Evolutionary conservation across 2,888 invertebrate species (phyloP).

Genomic region (Aphodius sticticus): DNA sequence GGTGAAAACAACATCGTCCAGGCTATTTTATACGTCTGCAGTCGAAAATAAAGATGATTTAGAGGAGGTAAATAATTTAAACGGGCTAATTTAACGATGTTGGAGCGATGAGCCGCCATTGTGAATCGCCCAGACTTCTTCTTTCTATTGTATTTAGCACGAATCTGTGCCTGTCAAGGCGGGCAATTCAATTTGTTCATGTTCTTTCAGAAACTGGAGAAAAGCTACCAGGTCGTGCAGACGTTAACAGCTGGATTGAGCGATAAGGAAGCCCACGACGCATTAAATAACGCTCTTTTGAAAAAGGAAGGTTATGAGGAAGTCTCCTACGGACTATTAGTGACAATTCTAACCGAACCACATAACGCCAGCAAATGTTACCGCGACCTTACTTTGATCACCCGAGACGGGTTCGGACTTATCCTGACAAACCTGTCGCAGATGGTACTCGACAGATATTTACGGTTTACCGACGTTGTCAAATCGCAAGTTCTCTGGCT

Average conservation of each 20-base stretch:
- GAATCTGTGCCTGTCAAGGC: slow-evolving; percentile 49
- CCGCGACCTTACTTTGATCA: slow-evolving; percentile 88
- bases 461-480: slow-evolving; percentile 83
- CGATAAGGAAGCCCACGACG: slow-evolving; percentile 94
- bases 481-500: slow-evolving; percentile 90
- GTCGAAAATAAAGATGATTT: slow-evolving; percentile 91
- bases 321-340: slow-evolving; percentile 88
- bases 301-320: slow-evolving; percentile 93
- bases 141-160: slow-evolving; percentile 54
- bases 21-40: slow-evolving; percentile 81
- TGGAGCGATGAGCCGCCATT: slow-evolving; percentile 66
- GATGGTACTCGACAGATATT: slow-evolving; percentile 88
- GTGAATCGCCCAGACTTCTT: slow-evolving; percentile 59
- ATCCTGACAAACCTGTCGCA: slow-evolving; percentile 84
- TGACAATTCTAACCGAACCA: slow-evolving; percentile 87
- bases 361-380: slow-evolving; percentile 85
- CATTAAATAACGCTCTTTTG: slow-evolving; percentile 86
- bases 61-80: slow-evolving; percentile 80
- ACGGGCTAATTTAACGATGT: slow-evolving; percentile 58
- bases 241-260: slow-evolving; percentile 82
- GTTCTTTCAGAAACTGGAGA: slow-evolving; percentile 82
- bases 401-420: slow-evolving; percentile 86
- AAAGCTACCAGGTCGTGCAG: slow-evolving; percentile 81
- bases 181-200: slow-evolving; percentile 54
- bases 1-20: slow-evolving; percentile 69